Evolutionary conservation across 2,113 vertebrate species (phyloP).

Genomic region (Ovibos moschatus): DNA sequence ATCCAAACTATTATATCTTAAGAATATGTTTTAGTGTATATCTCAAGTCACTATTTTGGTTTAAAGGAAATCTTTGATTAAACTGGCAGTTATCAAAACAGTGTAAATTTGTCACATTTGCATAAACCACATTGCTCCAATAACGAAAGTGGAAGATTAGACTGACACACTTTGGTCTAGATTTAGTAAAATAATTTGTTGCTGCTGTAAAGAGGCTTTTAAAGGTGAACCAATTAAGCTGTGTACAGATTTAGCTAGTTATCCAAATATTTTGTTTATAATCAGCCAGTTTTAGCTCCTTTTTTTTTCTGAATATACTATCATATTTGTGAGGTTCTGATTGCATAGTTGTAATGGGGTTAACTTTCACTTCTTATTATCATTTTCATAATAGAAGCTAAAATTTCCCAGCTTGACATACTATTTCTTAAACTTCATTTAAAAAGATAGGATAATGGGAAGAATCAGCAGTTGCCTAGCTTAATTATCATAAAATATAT

Average conservation of each 20-base stretch:
- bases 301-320: not conserved
- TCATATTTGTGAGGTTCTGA: not conserved
- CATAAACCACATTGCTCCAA: not conserved
- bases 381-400: not conserved
- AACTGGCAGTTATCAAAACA: constrained; percentile 9
- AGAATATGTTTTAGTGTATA: not conserved
- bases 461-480: not conserved
- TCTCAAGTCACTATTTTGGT: not conserved
- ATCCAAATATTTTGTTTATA: constrained; percentile 36
- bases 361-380: constrained; percentile 14
- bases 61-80: constrained; percentile 33
- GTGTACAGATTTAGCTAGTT: constrained; percentile 25
- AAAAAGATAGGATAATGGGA: constrained; percentile 22
- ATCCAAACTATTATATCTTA: not conserved
- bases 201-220: not conserved
- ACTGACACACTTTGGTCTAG: not conserved
- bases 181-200: constrained; percentile 47
- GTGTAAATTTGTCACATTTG: constrained; percentile 13
- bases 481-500: constrained; percentile 49
- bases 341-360: not conserved
- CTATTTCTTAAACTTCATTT: constrained; percentile 30
- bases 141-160: constrained; percentile 13
- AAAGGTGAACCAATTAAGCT: not conserved
- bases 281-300: not conserved
- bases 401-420: constrained; percentile 2